phyloP scores from a whole-genome alignment of 2,797 vertebrate genomes.

The Pseudocheirus occidentalis region DNA sequence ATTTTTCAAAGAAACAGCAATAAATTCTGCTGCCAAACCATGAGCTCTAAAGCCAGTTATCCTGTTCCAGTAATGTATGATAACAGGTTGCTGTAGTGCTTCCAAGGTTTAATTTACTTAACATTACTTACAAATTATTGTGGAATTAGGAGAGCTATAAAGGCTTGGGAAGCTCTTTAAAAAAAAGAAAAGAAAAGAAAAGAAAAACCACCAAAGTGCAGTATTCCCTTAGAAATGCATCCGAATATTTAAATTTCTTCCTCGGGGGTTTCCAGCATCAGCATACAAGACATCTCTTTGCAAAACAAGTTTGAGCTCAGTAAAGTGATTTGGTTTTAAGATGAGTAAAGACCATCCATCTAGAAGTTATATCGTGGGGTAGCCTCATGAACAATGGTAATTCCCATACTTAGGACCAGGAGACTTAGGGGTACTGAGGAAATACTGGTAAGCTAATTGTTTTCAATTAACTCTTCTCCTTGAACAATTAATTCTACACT shows the following conservation, averaged over 20 bases:
- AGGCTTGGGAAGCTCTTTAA: conserved; percentile 63
- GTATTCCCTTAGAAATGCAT: conserved; percentile 79
- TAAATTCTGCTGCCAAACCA: conserved; percentile 81
- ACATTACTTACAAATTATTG: conserved; percentile 69
- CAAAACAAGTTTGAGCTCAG: conserved; percentile 42
- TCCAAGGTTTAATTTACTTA: conserved; percentile 77
- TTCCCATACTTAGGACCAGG: conserved; percentile 52
- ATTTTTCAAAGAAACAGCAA: conserved; percentile 87
- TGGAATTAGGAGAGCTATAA: conserved; percentile 69
- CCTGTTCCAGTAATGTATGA: conserved; percentile 69
- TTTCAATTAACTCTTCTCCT: not conserved
- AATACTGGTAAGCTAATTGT: not conserved
- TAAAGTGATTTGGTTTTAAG: conserved; percentile 57
- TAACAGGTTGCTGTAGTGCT: conserved; percentile 81
- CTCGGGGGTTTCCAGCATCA: conserved; percentile 22
- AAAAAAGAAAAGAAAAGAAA: not conserved
- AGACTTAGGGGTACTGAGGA: conserved; percentile 46
- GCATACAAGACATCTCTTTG: conserved; percentile 44
- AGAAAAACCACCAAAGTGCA: conserved; percentile 73
- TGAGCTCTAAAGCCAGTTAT: conserved; percentile 78
- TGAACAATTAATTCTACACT: conserved; percentile 30
- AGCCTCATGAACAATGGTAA: conserved; percentile 30
- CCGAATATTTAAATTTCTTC: conserved; percentile 43
- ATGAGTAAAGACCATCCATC: conserved; percentile 47
- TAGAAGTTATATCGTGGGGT: conserved; percentile 21